phyloP scores from a whole-genome alignment of 1,140 invertebrate species.

The Oreohelix idahoensis region DNA sequence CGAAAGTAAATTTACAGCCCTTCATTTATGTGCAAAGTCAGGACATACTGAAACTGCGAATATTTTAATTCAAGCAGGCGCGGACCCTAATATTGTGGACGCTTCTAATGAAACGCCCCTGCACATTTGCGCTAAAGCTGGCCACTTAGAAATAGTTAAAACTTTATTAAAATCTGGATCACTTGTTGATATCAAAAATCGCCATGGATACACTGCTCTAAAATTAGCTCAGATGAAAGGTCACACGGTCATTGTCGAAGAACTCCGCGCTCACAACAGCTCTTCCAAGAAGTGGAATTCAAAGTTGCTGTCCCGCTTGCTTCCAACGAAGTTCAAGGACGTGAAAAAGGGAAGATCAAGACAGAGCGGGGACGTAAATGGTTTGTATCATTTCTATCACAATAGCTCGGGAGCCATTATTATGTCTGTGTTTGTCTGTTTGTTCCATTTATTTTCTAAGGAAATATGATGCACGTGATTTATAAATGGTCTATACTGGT shows the following conservation, averaged over 20 bases:
- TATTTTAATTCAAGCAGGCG: background rate
- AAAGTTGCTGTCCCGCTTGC: background rate
- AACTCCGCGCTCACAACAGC: background rate
- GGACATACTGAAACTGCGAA: background rate
- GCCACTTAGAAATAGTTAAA: background rate
- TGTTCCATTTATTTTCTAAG: no score
- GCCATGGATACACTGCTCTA: background rate
- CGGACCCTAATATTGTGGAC: background rate
- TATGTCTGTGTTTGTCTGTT: no score
- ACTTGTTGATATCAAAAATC: background rate
- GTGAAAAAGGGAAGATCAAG: no score
- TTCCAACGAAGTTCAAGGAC: no score
- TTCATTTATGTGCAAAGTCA: background rate
- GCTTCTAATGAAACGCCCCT: background rate
- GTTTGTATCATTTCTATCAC: no score
- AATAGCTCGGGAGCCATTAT: no score
- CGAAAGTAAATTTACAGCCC: background rate
- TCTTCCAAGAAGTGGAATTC: background rate
- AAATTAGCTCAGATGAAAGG: background rate
- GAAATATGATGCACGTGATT: no score
- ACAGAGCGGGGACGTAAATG: no score
- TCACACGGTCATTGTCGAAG: background rate
- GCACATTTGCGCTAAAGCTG: background rate
- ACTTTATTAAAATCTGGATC: background rate
- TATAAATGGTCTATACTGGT: no score